Evolutionary conservation across 2,113 vertebrate genomes (phyloP).

Genomic region (Anas platyrhynchos): DNA sequence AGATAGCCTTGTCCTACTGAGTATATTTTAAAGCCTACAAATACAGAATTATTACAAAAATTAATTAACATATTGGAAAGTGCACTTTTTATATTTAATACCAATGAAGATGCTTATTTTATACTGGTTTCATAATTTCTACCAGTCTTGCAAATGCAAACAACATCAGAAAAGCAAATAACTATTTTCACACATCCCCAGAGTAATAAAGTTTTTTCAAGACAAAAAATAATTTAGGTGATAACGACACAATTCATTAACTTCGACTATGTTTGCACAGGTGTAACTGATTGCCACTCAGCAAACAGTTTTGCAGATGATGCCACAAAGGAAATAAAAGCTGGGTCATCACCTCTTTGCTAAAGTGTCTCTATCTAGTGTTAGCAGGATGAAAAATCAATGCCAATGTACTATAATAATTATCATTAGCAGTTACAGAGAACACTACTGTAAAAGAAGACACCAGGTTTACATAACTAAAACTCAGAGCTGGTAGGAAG

Average conservation of each 20-base stretch:
- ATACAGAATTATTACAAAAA: background rate
- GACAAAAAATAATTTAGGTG: background rate
- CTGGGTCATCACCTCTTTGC: background rate
- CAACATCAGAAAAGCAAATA: background rate
- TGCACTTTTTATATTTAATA: background rate
- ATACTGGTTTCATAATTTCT: background rate
- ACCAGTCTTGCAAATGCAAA: background rate
- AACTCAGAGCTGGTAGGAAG: background rate
- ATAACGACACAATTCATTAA: conserved; percentile 19
- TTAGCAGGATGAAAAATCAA: background rate
- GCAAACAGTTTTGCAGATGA: conserved; percentile 16
- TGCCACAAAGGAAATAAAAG: background rate
- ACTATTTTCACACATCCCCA: background rate
- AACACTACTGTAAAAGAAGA: background rate
- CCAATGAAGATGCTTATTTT: background rate
- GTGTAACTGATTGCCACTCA: background rate
- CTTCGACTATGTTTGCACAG: conserved; percentile 47
- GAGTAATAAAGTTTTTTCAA: background rate
- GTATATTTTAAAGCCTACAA: background rate
- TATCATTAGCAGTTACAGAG: background rate
- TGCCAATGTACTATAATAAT: background rate
- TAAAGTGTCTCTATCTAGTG: background rate
- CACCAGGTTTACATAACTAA: background rate
- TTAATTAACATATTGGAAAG: background rate
- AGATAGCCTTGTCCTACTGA: background rate